Conservation (phyloP, 1,140 invertebrate species). For the Drosophila rufa region DNA sequence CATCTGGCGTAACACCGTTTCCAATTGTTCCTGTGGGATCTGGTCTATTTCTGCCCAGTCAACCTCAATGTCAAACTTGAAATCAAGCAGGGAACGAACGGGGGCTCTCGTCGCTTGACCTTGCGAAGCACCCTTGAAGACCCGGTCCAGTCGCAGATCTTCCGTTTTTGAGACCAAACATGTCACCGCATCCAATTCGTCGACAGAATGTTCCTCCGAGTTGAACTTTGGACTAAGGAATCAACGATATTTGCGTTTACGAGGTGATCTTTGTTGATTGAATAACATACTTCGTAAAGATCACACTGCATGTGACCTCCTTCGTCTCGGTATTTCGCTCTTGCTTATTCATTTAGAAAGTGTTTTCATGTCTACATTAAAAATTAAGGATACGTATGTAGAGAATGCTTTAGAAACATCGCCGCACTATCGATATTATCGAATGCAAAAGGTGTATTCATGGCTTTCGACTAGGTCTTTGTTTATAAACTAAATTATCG, state of each 20-base stretch:
- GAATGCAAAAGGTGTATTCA: too few species aligned
- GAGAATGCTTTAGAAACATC: too few species aligned
- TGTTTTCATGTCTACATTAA: background rate
- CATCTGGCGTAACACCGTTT: slow-evolving; percentile 61
- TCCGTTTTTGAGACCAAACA: slow-evolving; percentile 47
- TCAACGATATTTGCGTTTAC: too few species aligned
- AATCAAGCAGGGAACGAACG: slow-evolving; percentile 55
- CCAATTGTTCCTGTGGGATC: slow-evolving; percentile 45
- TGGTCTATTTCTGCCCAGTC: slow-evolving; percentile 46
- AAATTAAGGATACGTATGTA: background rate
- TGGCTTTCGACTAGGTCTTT: too few species aligned
- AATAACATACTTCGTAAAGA: slow-evolving; percentile 44
- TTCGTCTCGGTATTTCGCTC: background rate
- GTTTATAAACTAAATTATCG: too few species aligned
- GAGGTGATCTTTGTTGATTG: too few species aligned
- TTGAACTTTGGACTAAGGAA: slow-evolving; percentile 20
- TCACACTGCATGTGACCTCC: slow-evolving; percentile 56
- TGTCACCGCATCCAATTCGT: slow-evolving; percentile 33
- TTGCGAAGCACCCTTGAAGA: slow-evolving; percentile 19
- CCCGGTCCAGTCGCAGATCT: slow-evolving; percentile 37
- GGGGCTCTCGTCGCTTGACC: background rate
- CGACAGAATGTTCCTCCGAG: background rate
- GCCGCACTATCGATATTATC: background rate
- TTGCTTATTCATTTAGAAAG: slow-evolving; percentile 49
- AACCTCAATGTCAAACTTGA: slow-evolving; percentile 30